These are phyloP conservation scores for Zonitis immaculata DNA, from an alignment of 2,888 invertebrate species.

Conservation along the genomic window DNA sequence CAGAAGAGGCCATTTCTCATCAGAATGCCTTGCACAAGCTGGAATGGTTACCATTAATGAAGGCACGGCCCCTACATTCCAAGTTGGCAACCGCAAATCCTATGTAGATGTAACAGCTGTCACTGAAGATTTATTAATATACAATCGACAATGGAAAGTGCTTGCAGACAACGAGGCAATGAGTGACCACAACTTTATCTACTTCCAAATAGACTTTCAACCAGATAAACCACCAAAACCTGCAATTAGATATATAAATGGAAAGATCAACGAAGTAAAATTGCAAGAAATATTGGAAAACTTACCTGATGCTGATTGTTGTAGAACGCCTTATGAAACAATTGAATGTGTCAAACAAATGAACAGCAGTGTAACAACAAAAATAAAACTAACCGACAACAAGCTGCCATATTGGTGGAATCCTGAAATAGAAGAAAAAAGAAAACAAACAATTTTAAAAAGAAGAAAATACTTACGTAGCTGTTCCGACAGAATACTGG, in stretches of 20 bases:
- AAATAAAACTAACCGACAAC: background rate
- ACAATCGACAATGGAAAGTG: slow-evolving; percentile 9
- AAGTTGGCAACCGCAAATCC: slow-evolving; percentile 1
- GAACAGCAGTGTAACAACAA: slow-evolving; percentile 11
- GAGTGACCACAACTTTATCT: slow-evolving; percentile 12
- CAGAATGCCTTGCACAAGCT: slow-evolving; percentile 13
- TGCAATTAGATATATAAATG: slow-evolving; percentile 2
- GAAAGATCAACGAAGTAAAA: slow-evolving; percentile 9
- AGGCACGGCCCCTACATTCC: slow-evolving; percentile 17
- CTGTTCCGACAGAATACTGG: background rate
- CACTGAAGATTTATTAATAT: background rate
- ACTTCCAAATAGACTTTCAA: background rate
- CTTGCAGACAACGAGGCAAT: slow-evolving; percentile 7
- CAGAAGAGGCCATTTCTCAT: slow-evolving; percentile 10
- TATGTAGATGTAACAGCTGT: slow-evolving; percentile 13
- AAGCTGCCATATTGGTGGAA: slow-evolving; percentile 16
- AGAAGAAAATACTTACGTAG: slow-evolving; percentile 6
- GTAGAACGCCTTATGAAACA: background rate
- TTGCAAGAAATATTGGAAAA: background rate
- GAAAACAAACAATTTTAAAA: background rate
- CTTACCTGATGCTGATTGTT: background rate
- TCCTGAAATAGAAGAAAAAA: background rate
- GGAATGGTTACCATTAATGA: slow-evolving; percentile 6
- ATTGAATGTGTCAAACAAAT: slow-evolving; percentile 3
- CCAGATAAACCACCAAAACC: background rate